These are phyloP conservation scores for Daboia siamensis DNA, from an alignment of 2,113 vertebrate genomes.

Conservation along the genomic window DNA sequence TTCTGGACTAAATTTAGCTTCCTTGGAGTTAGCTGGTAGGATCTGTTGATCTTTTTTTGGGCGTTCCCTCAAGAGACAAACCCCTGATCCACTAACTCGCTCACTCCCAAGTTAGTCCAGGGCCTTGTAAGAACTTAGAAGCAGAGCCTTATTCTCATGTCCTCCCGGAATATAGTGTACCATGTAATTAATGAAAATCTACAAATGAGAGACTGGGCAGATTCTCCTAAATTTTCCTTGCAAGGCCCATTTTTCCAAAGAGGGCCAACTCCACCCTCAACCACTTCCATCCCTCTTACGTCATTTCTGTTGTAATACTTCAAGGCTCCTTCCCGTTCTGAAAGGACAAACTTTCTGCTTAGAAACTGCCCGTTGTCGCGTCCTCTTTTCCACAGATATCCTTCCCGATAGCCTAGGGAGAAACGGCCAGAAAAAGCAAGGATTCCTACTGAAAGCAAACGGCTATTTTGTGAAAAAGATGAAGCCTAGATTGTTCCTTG, in stretches of 20 bases:
- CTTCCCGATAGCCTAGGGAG: constrained; percentile 88
- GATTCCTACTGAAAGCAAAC: no score
- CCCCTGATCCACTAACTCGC: not conserved
- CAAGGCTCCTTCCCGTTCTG: constrained; percentile 88
- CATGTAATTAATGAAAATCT: not conserved
- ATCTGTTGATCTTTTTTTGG: not conserved
- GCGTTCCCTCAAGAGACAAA: not conserved
- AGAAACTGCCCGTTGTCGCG: constrained; percentile 93
- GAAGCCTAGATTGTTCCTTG: accelerated
- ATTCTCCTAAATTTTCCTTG: not conserved
- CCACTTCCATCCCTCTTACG: constrained; percentile 64
- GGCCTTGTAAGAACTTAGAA: not conserved
- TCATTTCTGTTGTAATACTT: constrained; percentile 97
- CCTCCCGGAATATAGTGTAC: not conserved
- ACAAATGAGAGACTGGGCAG: not conserved
- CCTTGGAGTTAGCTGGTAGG: not conserved
- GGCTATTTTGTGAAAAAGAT: not conserved
- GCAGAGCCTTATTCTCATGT: not conserved
- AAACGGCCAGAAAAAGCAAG: not conserved
- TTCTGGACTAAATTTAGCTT: not conserved
- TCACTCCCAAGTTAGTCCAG: not conserved
- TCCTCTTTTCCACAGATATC: constrained; percentile 93
- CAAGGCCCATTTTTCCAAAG: not conserved
- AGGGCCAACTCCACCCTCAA: not conserved
- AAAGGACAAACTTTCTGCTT: constrained; percentile 90